phyloP scores from a whole-genome alignment of 1,140 invertebrate genomes.

The Lasaia peninsularis region DNA sequence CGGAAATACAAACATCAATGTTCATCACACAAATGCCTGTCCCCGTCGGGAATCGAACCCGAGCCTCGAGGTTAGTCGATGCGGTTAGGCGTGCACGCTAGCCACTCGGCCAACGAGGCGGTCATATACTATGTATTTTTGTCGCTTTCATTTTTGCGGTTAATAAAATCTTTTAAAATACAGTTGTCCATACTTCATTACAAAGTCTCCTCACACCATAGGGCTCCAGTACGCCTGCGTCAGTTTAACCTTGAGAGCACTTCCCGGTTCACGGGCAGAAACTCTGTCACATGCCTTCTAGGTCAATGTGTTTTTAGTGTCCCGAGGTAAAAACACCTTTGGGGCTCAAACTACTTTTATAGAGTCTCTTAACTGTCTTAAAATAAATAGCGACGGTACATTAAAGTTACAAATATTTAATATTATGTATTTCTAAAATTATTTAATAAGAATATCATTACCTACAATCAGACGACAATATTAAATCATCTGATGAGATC shows the following conservation, averaged over 20 bases:
- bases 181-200: constrained; percentile 18
- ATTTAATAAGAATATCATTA: no score
- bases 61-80: no score
- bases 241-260: constrained; percentile 55
- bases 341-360: neutral
- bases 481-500: no score
- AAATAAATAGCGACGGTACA: neutral
- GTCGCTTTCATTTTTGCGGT: neutral
- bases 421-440: no score
- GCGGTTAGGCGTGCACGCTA: no score
- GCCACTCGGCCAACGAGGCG: no score
- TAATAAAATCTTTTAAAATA: neutral
- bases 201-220: constrained; percentile 32
- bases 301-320: constrained; percentile 50
- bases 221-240: constrained; percentile 45
- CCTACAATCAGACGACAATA: no score
- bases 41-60: no score
- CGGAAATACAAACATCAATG: no score
- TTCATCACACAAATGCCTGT: no score
- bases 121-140: no score
- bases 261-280: constrained; percentile 67
- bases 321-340: neutral
- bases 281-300: constrained; percentile 52
- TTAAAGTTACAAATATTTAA: neutral
- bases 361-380: neutral